A percentile compares a stretch with the other conserved stretches of the same genome.
These are phyloP conservation scores for Ennomos quercinarius DNA, from an alignment of 2,888 invertebrate genomes.

Conservation along the genomic window DNA sequence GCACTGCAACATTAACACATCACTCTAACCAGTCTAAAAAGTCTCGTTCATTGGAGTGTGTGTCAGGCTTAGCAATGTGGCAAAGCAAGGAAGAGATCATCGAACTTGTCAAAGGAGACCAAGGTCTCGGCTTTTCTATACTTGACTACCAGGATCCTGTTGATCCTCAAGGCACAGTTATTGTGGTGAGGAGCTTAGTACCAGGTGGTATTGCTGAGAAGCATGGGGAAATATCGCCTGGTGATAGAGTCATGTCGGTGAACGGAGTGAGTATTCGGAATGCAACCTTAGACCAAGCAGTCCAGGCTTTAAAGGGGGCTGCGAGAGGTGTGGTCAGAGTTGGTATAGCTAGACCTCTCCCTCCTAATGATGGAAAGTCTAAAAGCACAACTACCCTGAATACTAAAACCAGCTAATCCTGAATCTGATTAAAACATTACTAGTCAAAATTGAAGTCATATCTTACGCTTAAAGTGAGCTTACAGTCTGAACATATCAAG, in stretches of 20 bases:
- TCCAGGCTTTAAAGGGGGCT: constrained; percentile 97
- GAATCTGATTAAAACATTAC: constrained; percentile 52
- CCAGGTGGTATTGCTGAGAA: constrained; percentile 99
- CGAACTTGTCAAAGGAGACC: constrained; percentile 96
- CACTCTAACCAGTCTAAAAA: constrained; percentile 88
- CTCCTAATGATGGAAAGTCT: constrained; percentile 72
- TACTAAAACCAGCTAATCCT: constrained; percentile 76
- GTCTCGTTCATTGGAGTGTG: constrained; percentile 97
- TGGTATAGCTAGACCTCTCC: constrained; percentile 95
- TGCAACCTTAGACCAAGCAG: constrained; percentile 97
- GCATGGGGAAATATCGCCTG: constrained; percentile 97
- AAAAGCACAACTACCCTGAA: constrained; percentile 74
- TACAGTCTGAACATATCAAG: constrained; percentile 60
- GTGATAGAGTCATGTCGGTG: constrained; percentile 96
- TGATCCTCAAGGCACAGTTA: constrained; percentile 97
- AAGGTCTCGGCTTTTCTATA: constrained; percentile 99
- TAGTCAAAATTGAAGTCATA: constrained; percentile 79
- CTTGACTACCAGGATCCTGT: constrained; percentile 99
- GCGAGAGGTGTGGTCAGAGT: constrained; percentile 95
- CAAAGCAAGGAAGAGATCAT: constrained; percentile 96
- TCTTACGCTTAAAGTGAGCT: constrained; percentile 63
- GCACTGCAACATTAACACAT: constrained; percentile 91
- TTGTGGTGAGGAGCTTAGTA: constrained; percentile 98
- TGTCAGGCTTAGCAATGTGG: constrained; percentile 98
- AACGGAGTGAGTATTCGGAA: constrained; percentile 96